These are phyloP conservation scores for Thripadectes ignobilis DNA, from an alignment of 2,797 vertebrate species.

Conservation along the genomic window DNA sequence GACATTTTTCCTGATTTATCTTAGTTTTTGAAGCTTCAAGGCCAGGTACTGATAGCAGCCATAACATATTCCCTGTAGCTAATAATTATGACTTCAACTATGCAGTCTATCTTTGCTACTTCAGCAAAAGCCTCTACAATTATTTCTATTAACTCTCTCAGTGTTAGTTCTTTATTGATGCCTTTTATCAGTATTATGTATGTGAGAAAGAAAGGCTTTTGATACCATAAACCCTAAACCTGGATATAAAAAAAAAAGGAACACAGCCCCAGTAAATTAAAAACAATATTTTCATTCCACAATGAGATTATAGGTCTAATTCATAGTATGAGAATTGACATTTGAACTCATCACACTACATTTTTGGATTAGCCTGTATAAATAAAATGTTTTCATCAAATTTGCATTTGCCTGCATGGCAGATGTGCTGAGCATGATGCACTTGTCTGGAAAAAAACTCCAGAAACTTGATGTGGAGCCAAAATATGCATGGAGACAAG, in stretches of 20 bases:
- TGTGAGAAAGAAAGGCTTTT: not conserved
- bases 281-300: not conserved
- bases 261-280: not conserved
- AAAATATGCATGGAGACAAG: constrained; percentile 45
- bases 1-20: no score
- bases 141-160: no score
- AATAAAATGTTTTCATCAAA: not conserved
- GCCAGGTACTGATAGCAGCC: no score
- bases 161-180: no score
- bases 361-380: not conserved
- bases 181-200: not conserved
- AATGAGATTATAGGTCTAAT: not conserved
- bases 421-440: not conserved
- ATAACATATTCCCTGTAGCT: no score
- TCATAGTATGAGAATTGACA: not conserved
- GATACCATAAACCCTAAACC: not conserved
- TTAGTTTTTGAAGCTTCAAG: no score
- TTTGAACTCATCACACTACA: not conserved
- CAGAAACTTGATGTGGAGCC: constrained; percentile 15
- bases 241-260: not conserved
- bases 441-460: constrained; percentile 43
- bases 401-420: not conserved
- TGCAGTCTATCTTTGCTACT: no score
- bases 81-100: no score
- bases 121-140: no score